Conservation (phyloP, 2,797 vertebrate genomes). For the Lateolabrax maculatus region DNA sequence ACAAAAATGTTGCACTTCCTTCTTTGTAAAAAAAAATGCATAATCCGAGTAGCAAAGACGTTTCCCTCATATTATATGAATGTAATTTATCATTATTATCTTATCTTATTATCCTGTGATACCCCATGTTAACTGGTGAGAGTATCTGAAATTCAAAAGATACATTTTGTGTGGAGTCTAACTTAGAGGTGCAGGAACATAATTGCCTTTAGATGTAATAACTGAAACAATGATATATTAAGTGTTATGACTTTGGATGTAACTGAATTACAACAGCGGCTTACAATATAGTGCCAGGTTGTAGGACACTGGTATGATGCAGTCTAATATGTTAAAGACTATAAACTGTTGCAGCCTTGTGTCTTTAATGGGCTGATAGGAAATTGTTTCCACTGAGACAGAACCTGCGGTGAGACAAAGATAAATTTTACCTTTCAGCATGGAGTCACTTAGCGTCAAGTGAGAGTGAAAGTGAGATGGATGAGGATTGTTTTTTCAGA, state of each 20-base stretch:
- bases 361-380: slow-evolving; percentile 12
- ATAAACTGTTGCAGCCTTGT: slow-evolving; percentile 4
- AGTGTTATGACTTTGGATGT: background rate
- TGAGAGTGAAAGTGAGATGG: slow-evolving; percentile 14
- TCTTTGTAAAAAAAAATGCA: background rate
- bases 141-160: background rate
- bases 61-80: background rate
- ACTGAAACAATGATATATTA: background rate
- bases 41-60: slow-evolving; percentile 3
- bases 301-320: background rate
- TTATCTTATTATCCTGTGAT: background rate
- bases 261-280: background rate
- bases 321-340: background rate
- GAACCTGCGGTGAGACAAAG: slow-evolving; percentile 6
- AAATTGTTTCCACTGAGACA: slow-evolving; percentile 9
- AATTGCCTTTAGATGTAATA: background rate
- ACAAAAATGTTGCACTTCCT: background rate
- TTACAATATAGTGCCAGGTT: background rate
- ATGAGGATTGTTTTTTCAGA: slow-evolving; percentile 9
- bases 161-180: background rate
- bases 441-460: slow-evolving; percentile 12
- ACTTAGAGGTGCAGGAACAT: background rate
- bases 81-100: slow-evolving; percentile 1
- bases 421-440: slow-evolving; percentile 10
- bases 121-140: background rate